Percentiles rank a stretch among this genome's conserved stretches.
phyloP scores from a whole-genome alignment of 2,797 vertebrate species.

The Loriculus beryllinus region DNA sequence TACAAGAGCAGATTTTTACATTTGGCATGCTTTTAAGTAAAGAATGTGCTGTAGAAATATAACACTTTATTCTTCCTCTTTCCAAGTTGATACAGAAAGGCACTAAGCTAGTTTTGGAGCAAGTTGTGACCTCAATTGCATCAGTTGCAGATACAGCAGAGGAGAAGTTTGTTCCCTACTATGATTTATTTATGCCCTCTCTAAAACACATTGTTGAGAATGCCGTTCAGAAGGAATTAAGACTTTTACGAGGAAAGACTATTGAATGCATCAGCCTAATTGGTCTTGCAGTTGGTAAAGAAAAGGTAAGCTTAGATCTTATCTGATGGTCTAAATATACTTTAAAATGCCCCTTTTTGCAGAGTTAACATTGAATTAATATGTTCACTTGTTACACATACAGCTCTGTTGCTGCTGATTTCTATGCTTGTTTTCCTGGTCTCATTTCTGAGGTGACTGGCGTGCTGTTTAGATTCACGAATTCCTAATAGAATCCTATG shows the following conservation, averaged over 20 bases:
- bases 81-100: constrained; percentile 94
- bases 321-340: not conserved
- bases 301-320: constrained; percentile 82
- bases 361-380: not conserved
- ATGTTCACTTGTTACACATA: not conserved
- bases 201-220: constrained; percentile 98
- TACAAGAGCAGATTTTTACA: not conserved
- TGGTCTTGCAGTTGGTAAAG: constrained; percentile 96
- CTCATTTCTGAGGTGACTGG: not conserved
- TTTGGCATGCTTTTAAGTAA: not conserved
- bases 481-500: not conserved
- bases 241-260: constrained; percentile 95
- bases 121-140: constrained; percentile 98
- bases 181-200: constrained; percentile 96
- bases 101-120: constrained; percentile 96
- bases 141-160: constrained; percentile 98
- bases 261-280: constrained; percentile 99
- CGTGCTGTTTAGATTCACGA: not conserved
- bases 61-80: constrained; percentile 17
- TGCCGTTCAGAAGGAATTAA: constrained; percentile 94
- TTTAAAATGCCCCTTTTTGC: not conserved
- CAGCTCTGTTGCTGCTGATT: not conserved
- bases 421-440: not conserved
- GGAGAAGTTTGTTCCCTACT: constrained; percentile 98
- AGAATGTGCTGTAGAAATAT: not conserved